Evolutionary conservation across 2,888 invertebrate species (phyloP).

Genomic region (Galeruca laticollis): DNA sequence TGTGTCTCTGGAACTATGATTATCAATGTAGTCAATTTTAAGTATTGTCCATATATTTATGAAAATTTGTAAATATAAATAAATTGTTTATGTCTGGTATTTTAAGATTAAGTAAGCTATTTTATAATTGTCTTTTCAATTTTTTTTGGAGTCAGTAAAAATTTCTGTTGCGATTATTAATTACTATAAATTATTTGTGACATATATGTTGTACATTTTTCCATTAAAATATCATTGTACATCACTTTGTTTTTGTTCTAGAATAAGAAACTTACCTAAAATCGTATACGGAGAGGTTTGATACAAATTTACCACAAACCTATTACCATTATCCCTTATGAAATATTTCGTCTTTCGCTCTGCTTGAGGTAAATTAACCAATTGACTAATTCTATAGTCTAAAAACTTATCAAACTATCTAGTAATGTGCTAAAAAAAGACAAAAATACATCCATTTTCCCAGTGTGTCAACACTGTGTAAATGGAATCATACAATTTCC

Average conservation of each 20-base stretch:
- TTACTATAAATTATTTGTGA: not conserved
- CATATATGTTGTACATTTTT: conserved; percentile 13
- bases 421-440: too few relatives aligned
- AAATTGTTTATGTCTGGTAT: not conserved
- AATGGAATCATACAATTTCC: too few relatives aligned
- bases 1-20: not conserved
- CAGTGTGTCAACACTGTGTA: too few relatives aligned
- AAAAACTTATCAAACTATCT: too few relatives aligned
- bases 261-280: too few relatives aligned
- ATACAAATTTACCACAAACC: too few relatives aligned
- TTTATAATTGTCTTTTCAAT: conserved; percentile 3
- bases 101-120: conserved; percentile 5
- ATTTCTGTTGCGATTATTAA: not conserved
- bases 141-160: conserved; percentile 10
- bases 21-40: conserved; percentile 4
- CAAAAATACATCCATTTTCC: too few relatives aligned
- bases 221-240: not conserved
- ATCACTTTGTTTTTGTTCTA: not conserved
- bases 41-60: conserved; percentile 24
- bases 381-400: too few relatives aligned
- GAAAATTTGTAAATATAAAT: conserved; percentile 11
- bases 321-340: too few relatives aligned
- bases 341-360: too few relatives aligned
- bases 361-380: too few relatives aligned
- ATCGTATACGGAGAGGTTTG: too few relatives aligned